Base-by-base conservation (phyloP, 2,888 invertebrate species). In the Eudemis profundana region DNA sequence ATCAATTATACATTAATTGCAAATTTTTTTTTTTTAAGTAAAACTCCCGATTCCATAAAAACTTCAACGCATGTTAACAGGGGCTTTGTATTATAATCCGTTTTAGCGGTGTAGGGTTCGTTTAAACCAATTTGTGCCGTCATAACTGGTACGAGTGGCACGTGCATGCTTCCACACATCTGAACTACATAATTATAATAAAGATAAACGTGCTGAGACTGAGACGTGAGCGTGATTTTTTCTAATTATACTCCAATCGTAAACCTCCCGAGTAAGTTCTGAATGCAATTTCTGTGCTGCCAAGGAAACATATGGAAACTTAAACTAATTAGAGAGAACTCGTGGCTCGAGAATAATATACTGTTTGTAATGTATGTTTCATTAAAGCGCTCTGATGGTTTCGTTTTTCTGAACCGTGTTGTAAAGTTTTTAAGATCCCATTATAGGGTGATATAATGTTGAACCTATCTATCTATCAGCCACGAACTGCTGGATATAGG, bases 81-180 rank as follows among this genome's bases (percentile, higher is more conserved):
- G 8, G 46, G 33, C 33, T 36, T 57, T 54, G 17, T 14, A 8
- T 33, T 8, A 3, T 64, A 59, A 65, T 44, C 51, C 59, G 38
- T 51, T 53, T 59, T 46, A 29, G 38, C 44, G 51, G 59, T 60
- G 51, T 64, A 46, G 5, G 36, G 21, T 60, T 65, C 46, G 36
- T 29, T 59, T 65, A 65, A 65, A 60, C 59, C 65, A 65, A 65
- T 65, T 65, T 46, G 42, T n/a, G 12, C 21, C 17, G 42, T 10
- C 17, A 17, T 42, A 17, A 4, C 10, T 7, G 14, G 21, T 40
- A 27, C 40, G 23, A 27, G 40, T 4, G 14, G n/a, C 53, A 15
- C 38, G 14, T 23, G 38, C 12, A 21, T n/a, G 36, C 14, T 33
- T 33, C 33, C 38, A 23, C 23, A 54, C 23, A 23, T 23, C 33